phyloP scores from a whole-genome alignment of 2,888 invertebrate genomes.

The Drosophila suboccidentalis region DNA sequence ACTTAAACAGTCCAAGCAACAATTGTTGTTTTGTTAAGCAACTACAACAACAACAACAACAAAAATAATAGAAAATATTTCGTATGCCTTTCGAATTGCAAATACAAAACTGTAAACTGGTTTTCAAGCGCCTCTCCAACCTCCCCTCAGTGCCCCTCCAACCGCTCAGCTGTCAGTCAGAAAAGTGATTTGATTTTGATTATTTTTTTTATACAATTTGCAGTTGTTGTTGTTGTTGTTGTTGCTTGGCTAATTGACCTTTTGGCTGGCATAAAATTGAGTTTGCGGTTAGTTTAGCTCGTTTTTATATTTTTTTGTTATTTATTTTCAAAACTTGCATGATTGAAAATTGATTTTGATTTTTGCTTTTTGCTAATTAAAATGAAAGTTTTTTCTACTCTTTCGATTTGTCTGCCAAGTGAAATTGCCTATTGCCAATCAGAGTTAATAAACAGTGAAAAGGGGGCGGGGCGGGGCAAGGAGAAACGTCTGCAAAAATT shows the following conservation, averaged over 20 bases:
- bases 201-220: conserved; percentile 37
- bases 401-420: conserved; percentile 53
- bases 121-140: conserved; percentile 37
- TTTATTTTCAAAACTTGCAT: conserved; percentile 40
- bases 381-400: conserved; percentile 69
- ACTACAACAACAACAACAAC: conserved; percentile 52
- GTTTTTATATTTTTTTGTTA: conserved; percentile 36
- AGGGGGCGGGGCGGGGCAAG: background rate
- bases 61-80: conserved; percentile 51
- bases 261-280: conserved; percentile 70
- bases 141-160: background rate
- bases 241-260: conserved; percentile 71
- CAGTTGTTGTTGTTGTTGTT: conserved; percentile 25
- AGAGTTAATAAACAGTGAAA: background rate
- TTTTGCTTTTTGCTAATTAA: conserved; percentile 66
- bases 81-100: conserved; percentile 72
- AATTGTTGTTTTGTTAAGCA: conserved; percentile 55
- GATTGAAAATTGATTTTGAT: conserved; percentile 64
- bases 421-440: conserved; percentile 62
- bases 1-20: conserved; percentile 31
- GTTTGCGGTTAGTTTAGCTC: conserved; percentile 65
- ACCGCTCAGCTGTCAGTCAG: conserved; percentile 45
- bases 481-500: background rate
- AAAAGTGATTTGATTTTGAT: conserved; percentile 62
- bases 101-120: conserved; percentile 63